A percentile compares a stretch with the other conserved stretches of the same genome.
These are phyloP conservation scores for Xylocopa sonorina DNA, from an alignment of 1,140 invertebrate genomes.

Conservation along the genomic window DNA sequence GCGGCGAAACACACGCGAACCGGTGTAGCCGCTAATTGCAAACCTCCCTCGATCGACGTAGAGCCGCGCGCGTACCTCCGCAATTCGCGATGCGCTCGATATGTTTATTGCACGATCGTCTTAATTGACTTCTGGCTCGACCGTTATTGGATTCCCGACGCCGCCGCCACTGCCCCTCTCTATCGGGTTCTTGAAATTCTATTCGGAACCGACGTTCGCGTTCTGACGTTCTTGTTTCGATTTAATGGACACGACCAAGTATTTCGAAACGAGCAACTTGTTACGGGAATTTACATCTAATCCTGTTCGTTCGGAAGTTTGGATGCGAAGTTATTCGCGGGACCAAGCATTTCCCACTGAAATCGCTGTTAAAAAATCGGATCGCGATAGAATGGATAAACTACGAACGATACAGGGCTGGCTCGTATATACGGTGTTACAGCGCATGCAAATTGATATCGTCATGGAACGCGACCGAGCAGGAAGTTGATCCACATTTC, in stretches of 20 bases:
- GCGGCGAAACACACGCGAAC: conserved; percentile 6
- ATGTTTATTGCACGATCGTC: conserved; percentile 38
- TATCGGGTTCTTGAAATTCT: conserved; percentile 21
- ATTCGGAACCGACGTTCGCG: conserved; percentile 1
- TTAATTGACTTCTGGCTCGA: conserved; percentile 33
- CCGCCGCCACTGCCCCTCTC: no score
- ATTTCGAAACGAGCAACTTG: not conserved
- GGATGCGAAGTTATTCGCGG: no score
- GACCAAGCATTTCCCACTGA: no score
- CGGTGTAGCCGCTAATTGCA: conserved; percentile 31
- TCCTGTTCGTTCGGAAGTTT: not conserved
- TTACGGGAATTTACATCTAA: not conserved
- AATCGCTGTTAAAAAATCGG: no score
- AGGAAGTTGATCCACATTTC: conserved; percentile 45
- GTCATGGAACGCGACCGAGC: not conserved
- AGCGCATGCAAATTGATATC: not conserved
- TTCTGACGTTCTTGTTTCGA: not conserved
- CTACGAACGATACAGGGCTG: no score
- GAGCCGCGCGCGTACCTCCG: not conserved
- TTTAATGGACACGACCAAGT: not conserved
- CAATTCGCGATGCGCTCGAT: conserved; percentile 31
- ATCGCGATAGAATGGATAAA: no score
- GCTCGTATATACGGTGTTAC: no score
- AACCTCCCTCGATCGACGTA: conserved; percentile 30
- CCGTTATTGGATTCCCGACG: not conserved